phyloP scores from a whole-genome alignment of 92 coral and sea anemone genomes.

The Galaxea fascicularis region DNA sequence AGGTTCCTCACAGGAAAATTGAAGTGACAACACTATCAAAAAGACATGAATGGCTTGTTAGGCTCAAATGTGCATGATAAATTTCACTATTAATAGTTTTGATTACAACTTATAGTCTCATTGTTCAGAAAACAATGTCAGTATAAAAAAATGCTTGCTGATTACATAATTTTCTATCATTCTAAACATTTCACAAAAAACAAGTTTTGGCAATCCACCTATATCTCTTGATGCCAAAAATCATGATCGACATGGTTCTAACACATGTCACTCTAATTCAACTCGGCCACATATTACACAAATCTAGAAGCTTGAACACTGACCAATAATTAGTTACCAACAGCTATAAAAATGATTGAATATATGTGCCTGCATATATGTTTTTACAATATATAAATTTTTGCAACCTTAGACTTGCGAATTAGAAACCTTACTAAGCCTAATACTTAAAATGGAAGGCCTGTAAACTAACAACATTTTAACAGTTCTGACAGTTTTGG shows the following conservation, averaged over 20 bases:
- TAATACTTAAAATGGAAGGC: too few relatives aligned
- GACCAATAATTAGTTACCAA: not conserved
- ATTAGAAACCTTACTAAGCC: too few relatives aligned
- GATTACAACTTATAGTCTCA: too few relatives aligned
- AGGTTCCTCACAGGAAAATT: not conserved
- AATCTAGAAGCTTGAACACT: not conserved
- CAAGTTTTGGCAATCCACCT: too few relatives aligned
- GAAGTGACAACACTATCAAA: not conserved
- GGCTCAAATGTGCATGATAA: too few relatives aligned
- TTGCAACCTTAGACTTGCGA: not conserved
- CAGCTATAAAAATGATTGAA: constrained; percentile 13
- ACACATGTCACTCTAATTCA: not conserved
- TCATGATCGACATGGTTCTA: not conserved
- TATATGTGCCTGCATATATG: constrained; percentile 42
- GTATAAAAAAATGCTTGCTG: not conserved
- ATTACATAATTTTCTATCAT: not conserved
- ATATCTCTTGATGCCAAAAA: not conserved
- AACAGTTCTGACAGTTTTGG: too few relatives aligned
- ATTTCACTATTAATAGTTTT: too few relatives aligned
- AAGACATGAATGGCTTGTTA: not conserved
- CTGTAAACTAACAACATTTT: too few relatives aligned
- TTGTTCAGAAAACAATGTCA: not conserved
- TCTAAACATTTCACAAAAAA: not conserved
- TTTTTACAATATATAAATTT: constrained; percentile 4
- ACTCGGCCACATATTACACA: not conserved